Percentiles rank a stretch among this genome's conserved stretches.
These are phyloP conservation scores for Clusia tigrina DNA, from an alignment of 2,888 invertebrate genomes.

Conservation along the genomic window DNA sequence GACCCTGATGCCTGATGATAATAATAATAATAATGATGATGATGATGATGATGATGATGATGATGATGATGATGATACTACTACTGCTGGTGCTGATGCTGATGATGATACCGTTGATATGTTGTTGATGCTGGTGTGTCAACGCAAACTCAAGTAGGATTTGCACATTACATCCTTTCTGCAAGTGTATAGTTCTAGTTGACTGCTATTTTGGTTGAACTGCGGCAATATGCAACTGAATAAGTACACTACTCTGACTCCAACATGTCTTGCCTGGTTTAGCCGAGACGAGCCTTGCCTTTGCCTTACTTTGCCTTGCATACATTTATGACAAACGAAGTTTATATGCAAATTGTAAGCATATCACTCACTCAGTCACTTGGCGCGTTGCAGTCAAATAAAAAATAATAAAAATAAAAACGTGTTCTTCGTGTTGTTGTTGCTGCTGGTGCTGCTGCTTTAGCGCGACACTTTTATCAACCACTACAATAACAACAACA, in stretches of 20 bases:
- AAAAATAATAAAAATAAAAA: no score
- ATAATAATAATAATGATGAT: neutral
- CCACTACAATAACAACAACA: constrained; percentile 7
- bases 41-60: neutral
- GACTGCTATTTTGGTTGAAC: no score
- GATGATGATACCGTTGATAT: neutral
- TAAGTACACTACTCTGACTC: no score
- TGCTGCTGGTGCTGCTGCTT: constrained; percentile 15
- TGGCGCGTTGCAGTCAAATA: neutral
- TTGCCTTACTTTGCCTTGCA: no score
- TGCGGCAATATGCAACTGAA: no score
- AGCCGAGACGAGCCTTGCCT: no score
- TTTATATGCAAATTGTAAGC: neutral
- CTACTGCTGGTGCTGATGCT: neutral
- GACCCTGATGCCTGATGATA: neutral
- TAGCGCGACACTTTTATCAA: constrained; percentile 15
- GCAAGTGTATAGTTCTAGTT: constrained; percentile 12
- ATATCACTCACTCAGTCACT: no score
- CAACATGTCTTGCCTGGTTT: no score
- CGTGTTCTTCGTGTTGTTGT: neutral
- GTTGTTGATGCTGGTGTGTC: neutral
- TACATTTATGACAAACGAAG: no score
- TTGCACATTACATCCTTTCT: constrained; percentile 12
- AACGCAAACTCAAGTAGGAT: constrained; percentile 22
- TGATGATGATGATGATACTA: neutral